phyloP scores from a whole-genome alignment of 2,797 vertebrate genomes.

The Pangasius sanitwongsei region DNA sequence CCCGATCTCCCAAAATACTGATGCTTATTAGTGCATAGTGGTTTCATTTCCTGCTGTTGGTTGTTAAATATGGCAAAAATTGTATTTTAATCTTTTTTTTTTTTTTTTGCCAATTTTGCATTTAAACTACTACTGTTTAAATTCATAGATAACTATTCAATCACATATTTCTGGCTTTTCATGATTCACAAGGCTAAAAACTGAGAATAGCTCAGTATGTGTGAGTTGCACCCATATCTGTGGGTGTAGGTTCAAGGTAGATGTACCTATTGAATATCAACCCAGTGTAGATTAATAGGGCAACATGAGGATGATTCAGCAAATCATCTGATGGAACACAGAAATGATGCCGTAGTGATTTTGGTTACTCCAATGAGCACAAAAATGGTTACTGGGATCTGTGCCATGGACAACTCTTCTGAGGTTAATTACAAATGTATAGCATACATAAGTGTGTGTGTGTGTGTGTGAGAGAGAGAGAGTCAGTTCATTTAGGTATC shows the following conservation, averaged over 20 bases:
- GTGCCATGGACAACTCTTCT: not conserved
- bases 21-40: not conserved
- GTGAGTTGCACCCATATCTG: not conserved
- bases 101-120: not conserved
- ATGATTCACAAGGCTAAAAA: not conserved
- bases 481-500: constrained; percentile 9
- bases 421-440: not conserved
- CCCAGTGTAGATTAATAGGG: not conserved
- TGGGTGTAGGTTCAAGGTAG: not conserved
- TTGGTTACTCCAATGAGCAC: not conserved
- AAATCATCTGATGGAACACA: not conserved
- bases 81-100: too few species aligned
- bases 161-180: not conserved
- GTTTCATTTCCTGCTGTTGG: too few species aligned
- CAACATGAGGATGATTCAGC: not conserved
- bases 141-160: not conserved
- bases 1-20: not conserved
- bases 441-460: not conserved
- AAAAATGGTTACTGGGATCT: not conserved
- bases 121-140: not conserved
- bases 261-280: not conserved
- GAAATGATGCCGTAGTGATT: not conserved
- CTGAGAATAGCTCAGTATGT: not conserved
- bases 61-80: too few species aligned
- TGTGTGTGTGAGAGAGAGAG: not conserved